A percentile compares a stretch with the other conserved stretches of the same genome.
phyloP scores from a whole-genome alignment of 2,113 vertebrate species.

The Anseranas semipalmata region DNA sequence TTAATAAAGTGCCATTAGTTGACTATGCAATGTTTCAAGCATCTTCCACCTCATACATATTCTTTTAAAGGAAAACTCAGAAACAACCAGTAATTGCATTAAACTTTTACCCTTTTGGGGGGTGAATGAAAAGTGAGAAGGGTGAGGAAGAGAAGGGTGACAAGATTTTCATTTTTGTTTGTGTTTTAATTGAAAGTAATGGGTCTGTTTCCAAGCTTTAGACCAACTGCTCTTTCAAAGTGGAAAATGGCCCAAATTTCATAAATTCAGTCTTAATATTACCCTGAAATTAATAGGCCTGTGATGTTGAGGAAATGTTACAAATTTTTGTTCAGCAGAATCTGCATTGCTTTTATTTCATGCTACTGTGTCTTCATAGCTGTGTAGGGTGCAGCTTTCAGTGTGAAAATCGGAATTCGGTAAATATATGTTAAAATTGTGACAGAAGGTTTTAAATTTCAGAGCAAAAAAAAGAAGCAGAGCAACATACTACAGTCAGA shows the following conservation, averaged over 20 bases:
- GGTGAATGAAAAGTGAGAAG: not conserved
- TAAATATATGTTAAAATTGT: constrained; percentile 12
- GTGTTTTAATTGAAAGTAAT: not conserved
- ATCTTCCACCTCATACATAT: not conserved
- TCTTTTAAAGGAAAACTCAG: not conserved
- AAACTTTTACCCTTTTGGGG: not conserved
- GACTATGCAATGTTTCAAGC: not conserved
- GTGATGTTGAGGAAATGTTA: constrained; percentile 29
- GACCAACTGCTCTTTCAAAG: not conserved
- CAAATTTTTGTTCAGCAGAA: constrained; percentile 4
- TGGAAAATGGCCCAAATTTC: not conserved
- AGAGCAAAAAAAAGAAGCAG: not conserved
- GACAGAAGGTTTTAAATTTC: constrained; percentile 24
- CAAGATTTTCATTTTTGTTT: not conserved
- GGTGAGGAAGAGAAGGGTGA: not conserved
- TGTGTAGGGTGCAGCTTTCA: not conserved
- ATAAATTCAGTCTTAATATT: constrained; percentile 11
- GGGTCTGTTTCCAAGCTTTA: not conserved
- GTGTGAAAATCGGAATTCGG: not conserved
- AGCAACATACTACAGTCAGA: not conserved
- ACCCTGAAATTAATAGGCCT: constrained; percentile 38
- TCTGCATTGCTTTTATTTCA: not conserved
- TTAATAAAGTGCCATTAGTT: not conserved
- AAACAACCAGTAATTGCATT: not conserved
- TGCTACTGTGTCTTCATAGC: not conserved